These are phyloP conservation scores for Epizoanthus stellaris DNA, from an alignment of 92 coral and sea anemone genomes.

Conservation along the genomic window DNA sequence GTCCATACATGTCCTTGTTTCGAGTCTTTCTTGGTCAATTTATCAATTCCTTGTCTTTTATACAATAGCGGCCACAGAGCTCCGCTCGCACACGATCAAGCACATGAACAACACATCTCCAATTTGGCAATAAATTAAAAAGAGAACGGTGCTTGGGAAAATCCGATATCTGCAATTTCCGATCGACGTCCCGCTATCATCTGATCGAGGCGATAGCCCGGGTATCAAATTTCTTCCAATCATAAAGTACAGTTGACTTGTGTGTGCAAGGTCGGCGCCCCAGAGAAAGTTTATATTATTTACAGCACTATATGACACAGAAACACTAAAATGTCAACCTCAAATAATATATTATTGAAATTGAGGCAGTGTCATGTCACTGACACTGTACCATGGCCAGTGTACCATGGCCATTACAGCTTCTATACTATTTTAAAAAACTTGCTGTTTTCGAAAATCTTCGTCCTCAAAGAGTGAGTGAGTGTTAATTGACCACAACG, in stretches of 20 bases:
- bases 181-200: slow-evolving; percentile 27
- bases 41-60: neutral
- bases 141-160: neutral
- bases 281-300: slow-evolving; percentile 9
- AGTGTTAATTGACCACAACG: neutral
- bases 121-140: neutral
- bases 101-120: slow-evolving; percentile 14
- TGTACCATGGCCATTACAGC: no score
- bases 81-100: slow-evolving; percentile 21
- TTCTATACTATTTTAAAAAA: no score
- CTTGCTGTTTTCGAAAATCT: no score
- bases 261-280: neutral
- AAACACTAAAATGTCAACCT: slow-evolving; percentile 3
- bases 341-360: slow-evolving; percentile 28
- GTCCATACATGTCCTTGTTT: no score
- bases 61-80: neutral
- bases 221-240: slow-evolving; percentile 21
- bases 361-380: neutral
- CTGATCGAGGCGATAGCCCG: slow-evolving; percentile 3
- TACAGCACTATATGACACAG: neutral
- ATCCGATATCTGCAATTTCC: slow-evolving; percentile 39
- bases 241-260: neutral
- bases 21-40: neutral
- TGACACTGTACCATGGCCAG: no score
- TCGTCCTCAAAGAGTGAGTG: neutral